Conservation (phyloP, 2,113 vertebrate genomes). For the Phylloscopus trochilus region DNA sequence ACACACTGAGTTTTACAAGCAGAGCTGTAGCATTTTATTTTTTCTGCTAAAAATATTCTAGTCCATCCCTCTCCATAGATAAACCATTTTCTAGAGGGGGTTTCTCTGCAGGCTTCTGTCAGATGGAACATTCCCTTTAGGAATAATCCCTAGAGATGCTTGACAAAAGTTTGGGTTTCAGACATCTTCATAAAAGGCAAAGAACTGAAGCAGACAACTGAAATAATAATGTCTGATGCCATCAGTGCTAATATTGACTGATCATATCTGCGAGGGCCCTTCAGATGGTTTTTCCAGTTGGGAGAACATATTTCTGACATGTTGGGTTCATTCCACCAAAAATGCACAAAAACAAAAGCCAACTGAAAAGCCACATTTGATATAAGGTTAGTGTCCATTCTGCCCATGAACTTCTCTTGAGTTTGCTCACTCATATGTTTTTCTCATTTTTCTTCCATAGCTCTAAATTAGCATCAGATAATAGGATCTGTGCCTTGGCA, state of each 20-base stretch:
- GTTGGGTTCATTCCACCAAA: slow-evolving; percentile 18
- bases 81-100: neutral
- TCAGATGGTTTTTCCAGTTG: neutral
- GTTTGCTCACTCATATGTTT: neutral
- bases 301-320: neutral
- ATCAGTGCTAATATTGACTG: neutral
- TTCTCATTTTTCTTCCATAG: neutral
- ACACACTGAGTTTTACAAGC: neutral
- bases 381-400: neutral
- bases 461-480: slow-evolving; percentile 44
- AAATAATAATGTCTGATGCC: neutral
- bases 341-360: neutral
- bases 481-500: slow-evolving; percentile 22
- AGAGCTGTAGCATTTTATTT: neutral
- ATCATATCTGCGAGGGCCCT: neutral
- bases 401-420: neutral
- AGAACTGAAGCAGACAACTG: neutral
- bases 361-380: neutral
- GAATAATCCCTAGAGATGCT: neutral
- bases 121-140: neutral
- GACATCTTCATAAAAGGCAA: neutral
- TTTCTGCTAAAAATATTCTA: neutral
- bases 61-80: neutral
- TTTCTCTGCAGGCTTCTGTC: neutral
- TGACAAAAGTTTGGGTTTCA: neutral